Percentiles rank a stretch among this genome's conserved stretches.
phyloP scores from a whole-genome alignment of 1,140 invertebrate genomes.

The Anastatus disparis region DNA sequence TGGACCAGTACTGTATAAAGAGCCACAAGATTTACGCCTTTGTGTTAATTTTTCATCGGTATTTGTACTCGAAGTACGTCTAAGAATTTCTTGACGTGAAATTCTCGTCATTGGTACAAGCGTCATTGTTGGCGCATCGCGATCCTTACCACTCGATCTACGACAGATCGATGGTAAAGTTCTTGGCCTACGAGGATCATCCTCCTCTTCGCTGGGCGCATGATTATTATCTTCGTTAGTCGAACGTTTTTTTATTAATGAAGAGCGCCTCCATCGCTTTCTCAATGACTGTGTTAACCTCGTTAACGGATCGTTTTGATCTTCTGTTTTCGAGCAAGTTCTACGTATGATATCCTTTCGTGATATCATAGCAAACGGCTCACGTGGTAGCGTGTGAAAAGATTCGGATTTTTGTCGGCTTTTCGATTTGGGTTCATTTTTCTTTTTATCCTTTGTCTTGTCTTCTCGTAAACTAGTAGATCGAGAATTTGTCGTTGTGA shows the following conservation, averaged over 20 bases:
- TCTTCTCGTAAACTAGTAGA: neutral
- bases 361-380: conserved; percentile 45
- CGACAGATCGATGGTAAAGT: conserved; percentile 55
- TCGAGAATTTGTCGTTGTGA: neutral
- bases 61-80: conserved; percentile 52
- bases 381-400: conserved; percentile 43
- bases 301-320: conserved; percentile 31
- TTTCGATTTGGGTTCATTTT: neutral
- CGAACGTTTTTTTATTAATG: neutral
- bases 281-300: conserved; percentile 44
- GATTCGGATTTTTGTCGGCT: conserved; percentile 42
- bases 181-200: conserved; percentile 41
- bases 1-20: neutral
- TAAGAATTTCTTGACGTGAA: conserved; percentile 60
- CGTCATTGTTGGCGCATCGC: conserved; percentile 16
- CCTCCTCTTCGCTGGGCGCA: neutral
- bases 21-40: conserved; percentile 15
- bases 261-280: conserved; percentile 36
- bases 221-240: neutral
- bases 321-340: conserved; percentile 44
- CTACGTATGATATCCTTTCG: conserved; percentile 54
- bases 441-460: conserved; percentile 23
- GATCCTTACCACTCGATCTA: conserved; percentile 29
- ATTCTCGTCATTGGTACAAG: conserved; percentile 41
- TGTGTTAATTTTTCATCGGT: neutral